Base-by-base conservation (phyloP, 1,140 invertebrate genomes). In the Geopemphigus sp. region DNA sequence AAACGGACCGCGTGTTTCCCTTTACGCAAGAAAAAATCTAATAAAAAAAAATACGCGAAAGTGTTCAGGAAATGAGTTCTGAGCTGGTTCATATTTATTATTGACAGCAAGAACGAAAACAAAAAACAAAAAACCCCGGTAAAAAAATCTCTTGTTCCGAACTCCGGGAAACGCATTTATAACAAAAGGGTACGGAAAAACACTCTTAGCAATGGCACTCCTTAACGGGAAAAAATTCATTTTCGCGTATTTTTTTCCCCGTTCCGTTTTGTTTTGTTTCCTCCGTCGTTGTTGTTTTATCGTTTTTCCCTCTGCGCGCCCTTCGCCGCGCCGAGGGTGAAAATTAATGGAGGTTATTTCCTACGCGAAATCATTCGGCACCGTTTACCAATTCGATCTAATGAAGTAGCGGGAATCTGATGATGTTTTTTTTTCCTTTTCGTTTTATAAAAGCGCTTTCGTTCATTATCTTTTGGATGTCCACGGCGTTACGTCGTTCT, bases 301-400 rank as follows among this genome's bases (percentile, higher is more conserved):
- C 74, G 74, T 78, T 57, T 76, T 61, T 39, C 8, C 47, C 12
- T 57, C 8, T 50, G 24, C 61, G 26, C 50, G 50, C 57, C 57
- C 74, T 78, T 78, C 56, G 39, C 17, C 12, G 57, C 12, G 57
- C 57, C 24, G 74, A 78, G 74, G 74, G 74, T 63, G 74, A 50
- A 63, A 78, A 78, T 78, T 78, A 78, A 78, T 78, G 74, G 74
- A 78, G 74, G 74, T 78, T 78, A 78, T 78, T 78, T 78, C 74
- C 74, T 78, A 78, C 56, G 74, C 56, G 56, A 78, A 78, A 78
- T 78, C 74, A 63, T 78, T 78, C 57, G 74, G 22, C 57, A 63
- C 74, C 22, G 56, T 78, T 78, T 78, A 59, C 74, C 74, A 78
- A 78, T 78, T 63, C 74, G 32, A 78, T 59, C 74, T 78, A 78